Conservation (phyloP, 30 jellyfish, hydroid and myxozoan species). For the Hydractinia symbiolongicarpus region DNA sequence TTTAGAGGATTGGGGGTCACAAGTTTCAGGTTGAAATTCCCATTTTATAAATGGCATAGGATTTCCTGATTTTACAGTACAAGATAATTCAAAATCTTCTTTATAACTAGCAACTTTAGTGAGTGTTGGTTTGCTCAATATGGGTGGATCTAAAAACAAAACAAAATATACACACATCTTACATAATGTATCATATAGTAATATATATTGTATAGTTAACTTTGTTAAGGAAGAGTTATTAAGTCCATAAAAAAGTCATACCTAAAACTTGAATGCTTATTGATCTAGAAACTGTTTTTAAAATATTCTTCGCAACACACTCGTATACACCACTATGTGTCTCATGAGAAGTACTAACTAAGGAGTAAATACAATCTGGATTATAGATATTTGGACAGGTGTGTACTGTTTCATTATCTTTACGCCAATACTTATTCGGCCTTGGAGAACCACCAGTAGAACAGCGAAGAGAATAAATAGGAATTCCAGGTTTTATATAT, state of each 20-base stretch:
- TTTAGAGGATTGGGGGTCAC: background rate
- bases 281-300: background rate
- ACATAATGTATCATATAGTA: background rate
- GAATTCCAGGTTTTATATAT: too few relatives aligned
- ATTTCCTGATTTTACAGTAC: background rate
- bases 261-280: conserved; percentile 8
- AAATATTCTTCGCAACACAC: conserved; percentile 9
- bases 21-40: conserved; percentile 7
- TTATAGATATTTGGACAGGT: conserved; percentile 5
- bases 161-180: background rate
- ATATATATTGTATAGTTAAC: background rate
- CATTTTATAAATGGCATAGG: conserved; percentile 6
- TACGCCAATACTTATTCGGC: conserved; percentile 24
- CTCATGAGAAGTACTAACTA: background rate
- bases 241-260: background rate
- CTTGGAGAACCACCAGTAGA: conserved; percentile 22
- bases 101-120: conserved; percentile 1
- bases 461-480: background rate
- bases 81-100: background rate
- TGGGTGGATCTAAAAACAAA: background rate
- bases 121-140: conserved; percentile 3
- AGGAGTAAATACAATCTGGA: background rate
- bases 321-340: conserved; percentile 4
- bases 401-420: conserved; percentile 7
- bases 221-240: background rate